Percentiles rank a stretch among this genome's conserved stretches.
These are phyloP conservation scores for Hydropsyche tenuis DNA, from an alignment of 1,140 invertebrate genomes.

Conservation along the genomic window DNA sequence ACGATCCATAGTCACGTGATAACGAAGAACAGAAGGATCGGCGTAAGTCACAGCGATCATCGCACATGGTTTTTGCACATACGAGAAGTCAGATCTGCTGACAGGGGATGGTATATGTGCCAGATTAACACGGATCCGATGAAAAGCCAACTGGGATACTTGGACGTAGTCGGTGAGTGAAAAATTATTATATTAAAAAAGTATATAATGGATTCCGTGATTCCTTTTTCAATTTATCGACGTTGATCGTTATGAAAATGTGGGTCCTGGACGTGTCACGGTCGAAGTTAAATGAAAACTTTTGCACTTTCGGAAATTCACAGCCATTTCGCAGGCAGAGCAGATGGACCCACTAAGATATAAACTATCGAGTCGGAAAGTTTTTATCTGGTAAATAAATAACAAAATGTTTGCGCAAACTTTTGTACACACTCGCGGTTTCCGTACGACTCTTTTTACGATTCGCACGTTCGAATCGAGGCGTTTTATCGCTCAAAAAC, in stretches of 20 bases:
- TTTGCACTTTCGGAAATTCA: constrained; percentile 24
- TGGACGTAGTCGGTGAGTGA: constrained; percentile 83
- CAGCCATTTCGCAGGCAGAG: constrained; percentile 9
- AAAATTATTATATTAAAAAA: neutral
- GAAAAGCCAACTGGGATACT: constrained; percentile 84
- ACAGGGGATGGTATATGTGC: constrained; percentile 88
- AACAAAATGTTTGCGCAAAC: constrained; percentile 38
- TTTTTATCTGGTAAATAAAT: constrained; percentile 38
- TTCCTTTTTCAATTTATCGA: neutral
- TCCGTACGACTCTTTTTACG: constrained; percentile 28
- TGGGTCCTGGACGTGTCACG: constrained; percentile 4
- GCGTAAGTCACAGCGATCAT: constrained; percentile 84
- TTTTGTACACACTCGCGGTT: constrained; percentile 23
- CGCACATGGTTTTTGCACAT: constrained; percentile 87
- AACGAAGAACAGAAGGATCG: constrained; percentile 86
- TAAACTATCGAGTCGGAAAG: constrained; percentile 30
- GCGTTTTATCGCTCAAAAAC: no score
- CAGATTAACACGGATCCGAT: constrained; percentile 88
- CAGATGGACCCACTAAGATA: constrained; percentile 21
- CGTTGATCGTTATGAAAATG: constrained; percentile 5
- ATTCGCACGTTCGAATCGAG: constrained; percentile 19
- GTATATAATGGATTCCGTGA: neutral
- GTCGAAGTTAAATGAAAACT: constrained; percentile 18
- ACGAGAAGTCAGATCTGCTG: constrained; percentile 76
- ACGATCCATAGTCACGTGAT: constrained; percentile 90